Evolutionary conservation across 2,797 vertebrate species (phyloP).

Genomic region (Bradypus variegatus): DNA sequence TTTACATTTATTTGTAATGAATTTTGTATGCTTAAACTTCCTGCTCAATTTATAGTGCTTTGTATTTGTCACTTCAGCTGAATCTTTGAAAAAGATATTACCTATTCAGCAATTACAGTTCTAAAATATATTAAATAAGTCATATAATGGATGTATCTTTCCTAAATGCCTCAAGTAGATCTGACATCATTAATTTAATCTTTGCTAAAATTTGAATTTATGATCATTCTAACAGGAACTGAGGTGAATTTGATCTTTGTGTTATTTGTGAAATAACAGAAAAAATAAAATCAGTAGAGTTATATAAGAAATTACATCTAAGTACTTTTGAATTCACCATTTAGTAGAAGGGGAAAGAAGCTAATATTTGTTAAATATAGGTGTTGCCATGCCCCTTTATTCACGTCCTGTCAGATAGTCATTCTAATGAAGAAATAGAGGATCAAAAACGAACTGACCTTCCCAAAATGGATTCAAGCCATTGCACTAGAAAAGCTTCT

Average conservation of each 20-base stretch:
- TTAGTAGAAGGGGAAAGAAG: neutral
- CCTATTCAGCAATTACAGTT: neutral
- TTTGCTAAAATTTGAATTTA: neutral
- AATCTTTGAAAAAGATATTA: constrained; percentile 18
- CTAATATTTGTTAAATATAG: neutral
- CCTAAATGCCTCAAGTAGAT: neutral
- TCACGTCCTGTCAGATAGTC: neutral
- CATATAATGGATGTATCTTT: neutral
- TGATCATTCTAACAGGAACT: neutral
- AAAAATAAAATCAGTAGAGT: neutral
- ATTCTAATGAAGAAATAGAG: neutral
- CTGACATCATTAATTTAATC: neutral
- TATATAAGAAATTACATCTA: neutral
- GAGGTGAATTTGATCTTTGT: neutral
- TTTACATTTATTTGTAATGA: constrained; percentile 29
- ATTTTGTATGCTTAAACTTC: neutral
- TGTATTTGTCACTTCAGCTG: constrained; percentile 26
- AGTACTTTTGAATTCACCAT: neutral
- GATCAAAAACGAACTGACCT: neutral
- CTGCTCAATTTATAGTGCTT: constrained; percentile 23
- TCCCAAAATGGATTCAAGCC: neutral
- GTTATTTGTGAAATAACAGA: constrained; percentile 10
- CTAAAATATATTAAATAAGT: neutral
- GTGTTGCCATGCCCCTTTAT: neutral
- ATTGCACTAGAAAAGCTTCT: neutral